Evolutionary conservation across 2,888 invertebrate genomes (phyloP).

Genomic region (Leuctra nigra): DNA sequence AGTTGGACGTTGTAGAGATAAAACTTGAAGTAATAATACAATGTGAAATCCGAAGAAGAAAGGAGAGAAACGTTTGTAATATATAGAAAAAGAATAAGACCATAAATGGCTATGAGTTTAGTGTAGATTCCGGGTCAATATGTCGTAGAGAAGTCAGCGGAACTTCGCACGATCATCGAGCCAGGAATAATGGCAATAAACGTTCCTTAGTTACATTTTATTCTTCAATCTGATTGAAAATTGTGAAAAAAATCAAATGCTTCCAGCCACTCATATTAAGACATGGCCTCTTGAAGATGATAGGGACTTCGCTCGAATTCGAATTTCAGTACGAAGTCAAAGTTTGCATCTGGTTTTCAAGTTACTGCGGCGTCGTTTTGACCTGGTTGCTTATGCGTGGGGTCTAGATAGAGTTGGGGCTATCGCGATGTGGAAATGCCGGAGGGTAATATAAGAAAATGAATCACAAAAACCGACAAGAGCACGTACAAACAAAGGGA

Average conservation of each 20-base stretch:
- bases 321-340: too few species aligned
- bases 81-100: slow-evolving; percentile 23
- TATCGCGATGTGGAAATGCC: slow-evolving; percentile 8
- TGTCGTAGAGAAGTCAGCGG: not conserved
- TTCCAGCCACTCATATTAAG: too few species aligned
- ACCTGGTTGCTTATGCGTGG: not conserved
- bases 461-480: slow-evolving; percentile 13
- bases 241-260: too few species aligned
- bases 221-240: too few species aligned
- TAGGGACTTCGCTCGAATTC: too few species aligned
- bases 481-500: slow-evolving; percentile 13
- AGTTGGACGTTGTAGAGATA: slow-evolving; percentile 24
- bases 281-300: too few species aligned
- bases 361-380: not conserved
- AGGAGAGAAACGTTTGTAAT: slow-evolving; percentile 19
- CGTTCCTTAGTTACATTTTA: too few species aligned
- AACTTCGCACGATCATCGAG: too few species aligned
- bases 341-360: too few species aligned
- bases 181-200: too few species aligned
- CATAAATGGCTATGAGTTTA: slow-evolving; percentile 22
- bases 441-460: slow-evolving; percentile 17
- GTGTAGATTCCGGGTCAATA: not conserved
- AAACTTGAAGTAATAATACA: slow-evolving; percentile 29
- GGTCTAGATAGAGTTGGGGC: not conserved
- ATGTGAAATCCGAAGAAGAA: slow-evolving; percentile 16